phyloP scores from a whole-genome alignment of 53 echinoderm and acorn worm genomes.

The Mesocentrotus franciscanus region DNA sequence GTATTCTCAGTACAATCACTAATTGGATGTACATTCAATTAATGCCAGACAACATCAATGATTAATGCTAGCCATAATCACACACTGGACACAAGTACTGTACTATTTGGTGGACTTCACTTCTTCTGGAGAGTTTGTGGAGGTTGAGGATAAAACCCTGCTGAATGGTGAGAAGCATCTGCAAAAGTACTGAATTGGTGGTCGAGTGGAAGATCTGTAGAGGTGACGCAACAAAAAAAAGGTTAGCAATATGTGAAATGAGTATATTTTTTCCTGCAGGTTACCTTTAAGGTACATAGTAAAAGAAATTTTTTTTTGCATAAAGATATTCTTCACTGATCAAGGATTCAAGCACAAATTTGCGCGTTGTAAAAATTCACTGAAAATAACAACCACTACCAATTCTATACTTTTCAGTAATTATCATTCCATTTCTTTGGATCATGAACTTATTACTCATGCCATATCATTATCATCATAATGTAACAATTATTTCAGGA shows the following conservation, averaged over 20 bases:
- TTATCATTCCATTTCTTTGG: too few relatives aligned
- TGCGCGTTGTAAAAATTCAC: too few relatives aligned
- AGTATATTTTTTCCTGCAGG: not conserved
- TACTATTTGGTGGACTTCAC: not conserved
- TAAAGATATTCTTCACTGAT: too few relatives aligned
- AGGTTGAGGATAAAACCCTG: slow-evolving; percentile 2
- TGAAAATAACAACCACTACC: too few relatives aligned
- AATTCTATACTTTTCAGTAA: too few relatives aligned
- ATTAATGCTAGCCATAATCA: not conserved
- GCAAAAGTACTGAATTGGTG: slow-evolving; percentile 25
- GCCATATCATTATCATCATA: too few relatives aligned
- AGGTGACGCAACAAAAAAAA: not conserved
- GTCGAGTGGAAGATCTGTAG: not conserved
- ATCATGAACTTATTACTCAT: too few relatives aligned
- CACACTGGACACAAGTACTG: not conserved
- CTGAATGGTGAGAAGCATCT: not conserved
- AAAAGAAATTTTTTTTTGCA: too few relatives aligned
- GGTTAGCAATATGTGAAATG: not conserved
- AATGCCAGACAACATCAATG: not conserved
- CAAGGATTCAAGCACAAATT: too few relatives aligned
- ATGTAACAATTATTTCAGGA: too few relatives aligned
- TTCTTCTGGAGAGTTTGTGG: not conserved
- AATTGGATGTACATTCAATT: not conserved
- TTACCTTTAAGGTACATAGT: not conserved
- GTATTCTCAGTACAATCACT: too few relatives aligned